phyloP scores from a whole-genome alignment of 2,113 vertebrate genomes.

The Nettapus auritus region DNA sequence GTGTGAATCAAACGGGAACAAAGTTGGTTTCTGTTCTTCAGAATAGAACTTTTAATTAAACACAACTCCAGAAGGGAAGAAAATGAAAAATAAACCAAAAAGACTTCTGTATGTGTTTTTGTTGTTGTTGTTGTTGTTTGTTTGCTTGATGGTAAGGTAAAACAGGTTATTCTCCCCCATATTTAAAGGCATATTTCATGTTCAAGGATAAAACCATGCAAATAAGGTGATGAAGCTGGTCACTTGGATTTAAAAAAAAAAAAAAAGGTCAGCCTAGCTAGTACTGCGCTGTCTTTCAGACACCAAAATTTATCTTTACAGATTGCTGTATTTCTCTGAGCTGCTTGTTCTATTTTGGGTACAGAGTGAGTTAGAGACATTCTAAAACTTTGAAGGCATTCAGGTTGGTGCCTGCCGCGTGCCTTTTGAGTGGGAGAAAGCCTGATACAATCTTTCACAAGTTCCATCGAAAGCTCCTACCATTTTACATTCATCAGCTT shows the following conservation, averaged over 20 bases:
- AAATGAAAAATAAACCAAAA: background rate
- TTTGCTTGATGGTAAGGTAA: background rate
- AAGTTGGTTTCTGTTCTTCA: background rate
- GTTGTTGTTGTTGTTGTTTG: background rate
- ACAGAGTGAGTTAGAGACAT: background rate
- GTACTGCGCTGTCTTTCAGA: background rate
- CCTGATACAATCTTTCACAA: background rate
- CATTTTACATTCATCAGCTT: background rate
- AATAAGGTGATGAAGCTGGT: background rate
- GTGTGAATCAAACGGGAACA: background rate
- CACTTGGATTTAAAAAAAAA: background rate
- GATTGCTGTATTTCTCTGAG: background rate
- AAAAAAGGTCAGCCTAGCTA: background rate
- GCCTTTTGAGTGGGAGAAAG: background rate
- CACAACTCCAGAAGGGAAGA: background rate
- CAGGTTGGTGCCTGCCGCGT: background rate
- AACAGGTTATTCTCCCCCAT: background rate
- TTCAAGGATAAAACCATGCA: background rate
- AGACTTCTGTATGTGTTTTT: background rate
- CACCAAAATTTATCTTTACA: background rate
- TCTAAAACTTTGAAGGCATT: background rate
- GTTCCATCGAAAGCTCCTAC: background rate
- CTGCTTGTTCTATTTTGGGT: background rate
- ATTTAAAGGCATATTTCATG: background rate
- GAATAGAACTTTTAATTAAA: background rate